A percentile compares a stretch with the other conserved stretches of the same genome.
These are phyloP conservation scores for Cerceris ruficornis DNA, from an alignment of 2,888 invertebrate genomes.

Conservation along the genomic window DNA sequence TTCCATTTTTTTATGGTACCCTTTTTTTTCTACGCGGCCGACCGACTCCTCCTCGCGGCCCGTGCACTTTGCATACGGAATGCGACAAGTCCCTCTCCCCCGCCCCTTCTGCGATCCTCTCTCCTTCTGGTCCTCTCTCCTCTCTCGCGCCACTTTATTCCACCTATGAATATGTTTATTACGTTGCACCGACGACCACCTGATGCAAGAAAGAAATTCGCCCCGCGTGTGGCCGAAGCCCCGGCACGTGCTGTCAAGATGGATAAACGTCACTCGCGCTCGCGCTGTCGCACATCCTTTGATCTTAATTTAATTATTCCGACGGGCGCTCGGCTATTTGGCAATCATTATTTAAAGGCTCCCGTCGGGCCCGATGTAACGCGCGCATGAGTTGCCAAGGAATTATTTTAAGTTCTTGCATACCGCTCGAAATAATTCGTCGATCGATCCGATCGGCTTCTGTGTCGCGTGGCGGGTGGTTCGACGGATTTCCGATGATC, in stretches of 20 bases:
- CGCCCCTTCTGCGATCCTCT: slow-evolving; percentile 20
- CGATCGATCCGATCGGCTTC: too few relatives aligned
- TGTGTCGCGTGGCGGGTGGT: too few relatives aligned
- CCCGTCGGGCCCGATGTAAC: neutral
- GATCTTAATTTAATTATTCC: slow-evolving; percentile 44
- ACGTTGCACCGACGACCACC: slow-evolving; percentile 66
- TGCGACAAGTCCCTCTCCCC: slow-evolving; percentile 64
- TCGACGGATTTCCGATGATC: too few relatives aligned
- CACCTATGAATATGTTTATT: slow-evolving; percentile 71
- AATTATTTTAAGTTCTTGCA: neutral
- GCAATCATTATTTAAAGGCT: slow-evolving; percentile 12
- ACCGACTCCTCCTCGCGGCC: slow-evolving; percentile 53
- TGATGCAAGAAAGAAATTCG: slow-evolving; percentile 61
- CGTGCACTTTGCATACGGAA: slow-evolving; percentile 74
- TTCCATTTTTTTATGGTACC: slow-evolving; percentile 75
- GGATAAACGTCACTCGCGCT: slow-evolving; percentile 47
- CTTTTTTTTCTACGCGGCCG: slow-evolving; percentile 64
- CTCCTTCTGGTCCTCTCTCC: slow-evolving; percentile 16
- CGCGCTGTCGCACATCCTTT: slow-evolving; percentile 41
- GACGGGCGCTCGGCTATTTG: slow-evolving; percentile 24
- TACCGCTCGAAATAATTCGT: too few relatives aligned
- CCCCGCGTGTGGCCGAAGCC: slow-evolving; percentile 63
- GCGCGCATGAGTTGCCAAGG: neutral
- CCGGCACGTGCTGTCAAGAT: slow-evolving; percentile 56
- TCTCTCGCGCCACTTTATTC: slow-evolving; percentile 46